Conservation (phyloP, 2,888 invertebrate species). For the Ectemnius lituratus region DNA sequence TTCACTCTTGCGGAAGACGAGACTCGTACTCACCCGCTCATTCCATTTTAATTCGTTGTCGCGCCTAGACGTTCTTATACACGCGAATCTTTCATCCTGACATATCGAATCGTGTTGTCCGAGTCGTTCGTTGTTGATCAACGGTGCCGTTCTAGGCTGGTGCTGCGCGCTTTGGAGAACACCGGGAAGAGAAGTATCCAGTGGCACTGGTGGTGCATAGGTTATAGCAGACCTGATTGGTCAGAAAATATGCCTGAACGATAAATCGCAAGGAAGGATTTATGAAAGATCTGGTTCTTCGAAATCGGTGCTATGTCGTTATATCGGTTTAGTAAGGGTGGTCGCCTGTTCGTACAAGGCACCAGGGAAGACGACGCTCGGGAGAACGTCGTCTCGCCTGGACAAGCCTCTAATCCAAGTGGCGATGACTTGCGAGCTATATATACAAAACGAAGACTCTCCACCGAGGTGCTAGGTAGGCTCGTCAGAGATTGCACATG, state of each 20-base stretch:
- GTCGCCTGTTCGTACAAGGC: slow-evolving; percentile 87
- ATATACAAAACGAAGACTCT: slow-evolving; percentile 89
- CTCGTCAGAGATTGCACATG: neutral
- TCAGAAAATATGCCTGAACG: neutral
- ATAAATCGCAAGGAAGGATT: neutral
- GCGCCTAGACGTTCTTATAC: neutral
- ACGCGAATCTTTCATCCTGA: neutral
- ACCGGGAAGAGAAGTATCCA: too few species aligned
- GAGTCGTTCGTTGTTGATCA: neutral
- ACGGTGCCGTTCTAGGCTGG: neutral
- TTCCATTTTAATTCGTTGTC: neutral
- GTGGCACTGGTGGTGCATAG: too few species aligned
- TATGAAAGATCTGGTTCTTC: neutral
- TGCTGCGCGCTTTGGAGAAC: neutral
- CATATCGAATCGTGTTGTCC: neutral
- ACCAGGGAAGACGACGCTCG: slow-evolving; percentile 83
- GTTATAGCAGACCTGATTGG: too few species aligned
- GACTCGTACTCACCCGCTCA: slow-evolving; percentile 3
- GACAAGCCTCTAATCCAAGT: slow-evolving; percentile 53
- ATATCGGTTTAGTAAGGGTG: slow-evolving; percentile 90
- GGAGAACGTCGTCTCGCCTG: slow-evolving; percentile 76
- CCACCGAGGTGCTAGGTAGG: slow-evolving; percentile 89
- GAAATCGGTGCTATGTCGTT: slow-evolving; percentile 80
- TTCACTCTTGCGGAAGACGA: slow-evolving; percentile 13
- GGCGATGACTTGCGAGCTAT: slow-evolving; percentile 85